These are phyloP conservation scores for Elgonia sp. DNA, from an alignment of 2,888 invertebrate genomes.

Conservation along the genomic window DNA sequence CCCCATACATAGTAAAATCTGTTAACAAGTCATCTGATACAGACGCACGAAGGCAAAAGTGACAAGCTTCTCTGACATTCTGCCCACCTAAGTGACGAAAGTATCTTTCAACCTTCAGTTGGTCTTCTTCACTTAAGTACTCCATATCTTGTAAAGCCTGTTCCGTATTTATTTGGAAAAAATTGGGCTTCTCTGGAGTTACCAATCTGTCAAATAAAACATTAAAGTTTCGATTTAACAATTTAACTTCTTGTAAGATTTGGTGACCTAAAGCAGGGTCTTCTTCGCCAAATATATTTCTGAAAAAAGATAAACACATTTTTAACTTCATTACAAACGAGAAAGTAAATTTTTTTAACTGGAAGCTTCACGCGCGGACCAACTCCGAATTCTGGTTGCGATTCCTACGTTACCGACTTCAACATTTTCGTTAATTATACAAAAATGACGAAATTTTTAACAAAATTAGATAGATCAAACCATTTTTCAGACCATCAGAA, in stretches of 20 bases:
- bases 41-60: constrained; percentile 4
- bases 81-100: constrained; percentile 30
- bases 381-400: neutral
- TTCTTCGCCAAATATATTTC: no score
- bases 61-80: constrained; percentile 23
- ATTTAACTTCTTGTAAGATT: constrained; percentile 11
- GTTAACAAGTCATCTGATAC: neutral
- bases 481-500: no score
- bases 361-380: neutral
- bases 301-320: no score
- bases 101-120: constrained; percentile 12
- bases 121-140: neutral
- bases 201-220: constrained; percentile 2
- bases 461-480: no score
- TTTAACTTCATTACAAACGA: no score
- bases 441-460: no score
- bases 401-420: neutral
- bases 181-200: constrained; percentile 1
- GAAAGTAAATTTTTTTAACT: no score
- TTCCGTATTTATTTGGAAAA: neutral
- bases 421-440: no score
- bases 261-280: neutral
- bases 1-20: constrained; percentile 14
- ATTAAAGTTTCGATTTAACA: constrained; percentile 24
- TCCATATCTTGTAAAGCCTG: neutral